Base-by-base conservation (phyloP, 1,140 invertebrate genomes). In the Caerostris darwini region DNA sequence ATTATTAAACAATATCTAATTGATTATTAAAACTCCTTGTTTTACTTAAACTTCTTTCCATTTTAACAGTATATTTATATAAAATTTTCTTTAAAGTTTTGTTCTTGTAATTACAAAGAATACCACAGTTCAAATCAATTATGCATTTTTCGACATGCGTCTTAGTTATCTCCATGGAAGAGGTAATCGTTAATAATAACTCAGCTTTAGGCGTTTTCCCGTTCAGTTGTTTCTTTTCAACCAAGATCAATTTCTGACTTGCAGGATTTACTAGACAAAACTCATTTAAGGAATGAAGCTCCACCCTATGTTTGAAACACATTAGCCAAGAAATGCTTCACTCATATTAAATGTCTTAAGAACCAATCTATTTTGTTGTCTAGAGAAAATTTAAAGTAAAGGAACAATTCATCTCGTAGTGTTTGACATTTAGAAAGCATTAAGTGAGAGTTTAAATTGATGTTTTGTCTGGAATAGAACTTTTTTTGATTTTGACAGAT, bases 231-330 rank as follows among this genome's bases (percentile, higher is more conserved):
- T 58, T 56, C 14, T 77, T 85, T 85, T 56, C 58, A 10, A 12
- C 17, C 56, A 19, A 50, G 54, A 59, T 58, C 34, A n/a, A 85
- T 59, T 85, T 57, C 57, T 85, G 83, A 85, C 83, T 59, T 85
- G 5, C 83, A 34, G 10, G 71, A 54, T 58, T 58, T 14, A 34
- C 58, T 85, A 57, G 57, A 19, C 83, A 57, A 85, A 59, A 34
- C 19, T 85, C 57, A 57, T 56, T 85, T 85, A n/a, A 19, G 34
- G 83, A 85, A 85, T 34, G n/a, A 59, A 57, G 19, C 83, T 85
- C 83, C 83, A 85, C 83, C 83, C 83, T 58, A 85, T 58, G 83
- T 57, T 85, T 58, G 83, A 85, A 85, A 85, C 56, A 19, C 83
- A 85, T 85, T 85, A 85, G 57, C 83, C 54, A 85, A 85, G 57